Conservation (phyloP, 2,113 vertebrate species). For the Ageneiosus marmoratus region DNA sequence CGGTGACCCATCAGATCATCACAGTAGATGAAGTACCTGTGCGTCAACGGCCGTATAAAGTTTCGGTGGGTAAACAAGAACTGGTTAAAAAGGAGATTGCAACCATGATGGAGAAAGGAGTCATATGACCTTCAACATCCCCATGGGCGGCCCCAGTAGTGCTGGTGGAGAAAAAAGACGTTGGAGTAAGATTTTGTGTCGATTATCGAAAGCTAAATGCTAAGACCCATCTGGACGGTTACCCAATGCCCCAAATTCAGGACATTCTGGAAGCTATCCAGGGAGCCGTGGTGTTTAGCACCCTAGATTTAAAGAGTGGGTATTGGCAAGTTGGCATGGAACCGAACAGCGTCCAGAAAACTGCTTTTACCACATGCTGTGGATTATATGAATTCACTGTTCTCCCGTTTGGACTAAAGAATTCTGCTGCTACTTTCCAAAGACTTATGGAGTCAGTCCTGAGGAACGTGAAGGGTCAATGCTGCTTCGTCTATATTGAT, state of each 20-base stretch:
- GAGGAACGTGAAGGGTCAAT: no score
- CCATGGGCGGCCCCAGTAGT: not conserved
- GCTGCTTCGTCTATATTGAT: no score
- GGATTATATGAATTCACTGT: no score
- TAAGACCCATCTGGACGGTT: slow-evolving; percentile 2
- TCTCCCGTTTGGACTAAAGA: no score
- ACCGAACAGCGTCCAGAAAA: slow-evolving; percentile 16
- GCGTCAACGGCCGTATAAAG: no score
- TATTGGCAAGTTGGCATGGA: slow-evolving; percentile 12
- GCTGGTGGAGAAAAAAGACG: not conserved
- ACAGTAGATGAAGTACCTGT: no score
- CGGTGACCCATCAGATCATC: no score
- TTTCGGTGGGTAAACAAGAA: no score
- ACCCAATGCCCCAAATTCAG: not conserved
- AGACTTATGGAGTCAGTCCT: no score
- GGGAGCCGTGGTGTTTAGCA: not conserved
- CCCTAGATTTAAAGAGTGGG: not conserved
- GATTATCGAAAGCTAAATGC: not conserved
- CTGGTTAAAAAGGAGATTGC: no score
- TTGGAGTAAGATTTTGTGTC: not conserved
- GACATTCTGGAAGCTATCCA: not conserved
- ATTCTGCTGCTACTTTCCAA: no score
- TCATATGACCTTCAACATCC: not conserved
- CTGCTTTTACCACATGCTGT: not conserved
- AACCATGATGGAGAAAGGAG: no score